phyloP scores from a whole-genome alignment of 1,140 invertebrate species.

The Scaptodrosophila lebanonensis region DNA sequence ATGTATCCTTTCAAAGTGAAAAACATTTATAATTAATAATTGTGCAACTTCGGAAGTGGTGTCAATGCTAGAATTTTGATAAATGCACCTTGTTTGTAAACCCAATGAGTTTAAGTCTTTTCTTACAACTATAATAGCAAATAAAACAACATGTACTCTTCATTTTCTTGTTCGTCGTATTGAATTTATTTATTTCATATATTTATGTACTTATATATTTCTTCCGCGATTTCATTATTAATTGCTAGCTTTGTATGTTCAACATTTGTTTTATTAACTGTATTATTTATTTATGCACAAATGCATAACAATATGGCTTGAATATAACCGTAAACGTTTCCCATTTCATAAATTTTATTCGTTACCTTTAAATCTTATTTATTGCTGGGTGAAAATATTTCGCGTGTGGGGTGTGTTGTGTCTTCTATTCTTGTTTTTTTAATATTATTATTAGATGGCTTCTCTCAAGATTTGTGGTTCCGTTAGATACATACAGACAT shows the following conservation, averaged over 20 bases:
- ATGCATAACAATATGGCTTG: slow-evolving; percentile 72
- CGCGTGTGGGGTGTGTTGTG: slow-evolving; percentile 22
- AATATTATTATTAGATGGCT: slow-evolving; percentile 26
- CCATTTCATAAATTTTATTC: slow-evolving; percentile 11
- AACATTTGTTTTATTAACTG: slow-evolving; percentile 66
- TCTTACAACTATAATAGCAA: too few relatives aligned
- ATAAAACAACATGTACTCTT: too few relatives aligned
- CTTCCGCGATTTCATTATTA: slow-evolving; percentile 47
- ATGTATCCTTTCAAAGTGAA: too few relatives aligned
- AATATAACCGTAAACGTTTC: slow-evolving; percentile 60
- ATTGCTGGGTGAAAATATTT: slow-evolving; percentile 19
- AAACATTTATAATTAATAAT: too few relatives aligned
- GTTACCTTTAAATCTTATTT: slow-evolving; percentile 24
- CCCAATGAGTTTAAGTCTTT: too few relatives aligned
- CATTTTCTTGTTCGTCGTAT: slow-evolving; percentile 33
- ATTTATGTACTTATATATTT: slow-evolving; percentile 51
- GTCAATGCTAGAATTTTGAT: too few relatives aligned
- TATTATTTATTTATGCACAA: slow-evolving; percentile 62
- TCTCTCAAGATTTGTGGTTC: slow-evolving; percentile 35
- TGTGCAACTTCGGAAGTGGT: too few relatives aligned
- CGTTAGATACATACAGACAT: slow-evolving; percentile 34
- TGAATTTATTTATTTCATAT: slow-evolving; percentile 58
- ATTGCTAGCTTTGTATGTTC: slow-evolving; percentile 72
- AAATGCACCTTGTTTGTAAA: too few relatives aligned
- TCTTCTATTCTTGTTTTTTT: slow-evolving; percentile 40